Evolutionary conservation across 2,113 vertebrate species (phyloP).

Genomic region (Myrmophylax atrothorax): DNA sequence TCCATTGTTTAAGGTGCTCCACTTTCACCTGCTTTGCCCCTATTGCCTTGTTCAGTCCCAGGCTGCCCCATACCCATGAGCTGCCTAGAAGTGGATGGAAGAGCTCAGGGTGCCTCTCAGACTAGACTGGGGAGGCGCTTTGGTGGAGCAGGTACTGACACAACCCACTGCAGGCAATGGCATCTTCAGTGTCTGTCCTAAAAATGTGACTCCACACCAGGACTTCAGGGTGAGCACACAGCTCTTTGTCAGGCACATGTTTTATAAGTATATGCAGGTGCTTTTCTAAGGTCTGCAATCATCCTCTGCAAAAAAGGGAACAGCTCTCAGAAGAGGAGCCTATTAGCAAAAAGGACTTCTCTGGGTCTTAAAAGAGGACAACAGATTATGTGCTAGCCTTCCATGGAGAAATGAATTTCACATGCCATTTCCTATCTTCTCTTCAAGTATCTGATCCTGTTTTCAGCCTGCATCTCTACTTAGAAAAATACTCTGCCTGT

Average conservation of each 20-base stretch:
- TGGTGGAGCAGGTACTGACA: background rate
- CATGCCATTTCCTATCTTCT: background rate
- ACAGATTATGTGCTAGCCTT: background rate
- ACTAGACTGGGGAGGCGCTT: background rate
- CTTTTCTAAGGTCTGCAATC: background rate
- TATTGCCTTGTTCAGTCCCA: background rate
- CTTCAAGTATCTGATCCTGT: background rate
- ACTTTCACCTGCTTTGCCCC: background rate
- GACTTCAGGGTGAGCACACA: background rate
- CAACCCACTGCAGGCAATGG: background rate
- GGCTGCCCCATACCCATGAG: background rate
- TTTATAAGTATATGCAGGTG: background rate
- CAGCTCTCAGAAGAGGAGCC: background rate
- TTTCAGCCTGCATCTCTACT: background rate
- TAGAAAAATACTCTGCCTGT: background rate
- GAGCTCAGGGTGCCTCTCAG: background rate
- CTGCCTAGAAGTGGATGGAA: background rate
- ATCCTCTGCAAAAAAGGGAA: background rate
- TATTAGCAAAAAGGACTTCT: background rate
- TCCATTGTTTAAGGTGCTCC: background rate
- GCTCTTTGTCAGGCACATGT: background rate
- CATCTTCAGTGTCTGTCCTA: background rate
- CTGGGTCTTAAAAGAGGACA: background rate
- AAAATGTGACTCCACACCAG: background rate
- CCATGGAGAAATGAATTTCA: background rate